These are phyloP conservation scores for Papilio demoleus DNA, from an alignment of 2,888 invertebrate species.

Conservation along the genomic window DNA sequence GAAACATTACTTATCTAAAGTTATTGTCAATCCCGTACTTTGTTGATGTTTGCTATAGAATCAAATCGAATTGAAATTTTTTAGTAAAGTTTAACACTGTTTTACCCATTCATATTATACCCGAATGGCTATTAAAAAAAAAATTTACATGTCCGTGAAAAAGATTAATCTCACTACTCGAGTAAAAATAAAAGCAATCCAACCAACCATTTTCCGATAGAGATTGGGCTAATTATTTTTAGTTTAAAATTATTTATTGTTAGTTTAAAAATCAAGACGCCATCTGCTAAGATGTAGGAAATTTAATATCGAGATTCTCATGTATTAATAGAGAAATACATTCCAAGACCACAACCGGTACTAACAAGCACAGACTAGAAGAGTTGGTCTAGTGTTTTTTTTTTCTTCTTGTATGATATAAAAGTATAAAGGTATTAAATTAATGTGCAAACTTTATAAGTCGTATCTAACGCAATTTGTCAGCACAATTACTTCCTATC, in stretches of 20 bases:
- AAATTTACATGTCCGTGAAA: too few species aligned
- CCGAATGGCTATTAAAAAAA: too few species aligned
- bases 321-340: conserved; percentile 36
- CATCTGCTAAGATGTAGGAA: conserved; percentile 28
- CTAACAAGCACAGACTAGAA: conserved; percentile 7
- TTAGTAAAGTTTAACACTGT: too few species aligned
- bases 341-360: conserved; percentile 36
- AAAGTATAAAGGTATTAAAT: neutral
- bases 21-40: too few species aligned
- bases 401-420: neutral
- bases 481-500: too few species aligned
- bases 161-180: too few species aligned
- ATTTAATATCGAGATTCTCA: conserved; percentile 32
- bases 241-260: neutral
- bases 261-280: neutral
- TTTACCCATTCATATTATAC: too few species aligned
- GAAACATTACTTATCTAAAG: too few species aligned
- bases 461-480: too few species aligned
- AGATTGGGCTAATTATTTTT: neutral
- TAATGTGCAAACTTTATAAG: too few species aligned
- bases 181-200: neutral
- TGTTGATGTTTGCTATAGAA: too few species aligned
- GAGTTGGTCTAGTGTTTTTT: conserved; percentile 28
- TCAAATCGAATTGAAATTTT: too few species aligned
- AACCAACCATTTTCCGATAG: neutral